Evolutionary conservation across 1,140 invertebrate genomes (phyloP).

Genomic region (Sipha flava): DNA sequence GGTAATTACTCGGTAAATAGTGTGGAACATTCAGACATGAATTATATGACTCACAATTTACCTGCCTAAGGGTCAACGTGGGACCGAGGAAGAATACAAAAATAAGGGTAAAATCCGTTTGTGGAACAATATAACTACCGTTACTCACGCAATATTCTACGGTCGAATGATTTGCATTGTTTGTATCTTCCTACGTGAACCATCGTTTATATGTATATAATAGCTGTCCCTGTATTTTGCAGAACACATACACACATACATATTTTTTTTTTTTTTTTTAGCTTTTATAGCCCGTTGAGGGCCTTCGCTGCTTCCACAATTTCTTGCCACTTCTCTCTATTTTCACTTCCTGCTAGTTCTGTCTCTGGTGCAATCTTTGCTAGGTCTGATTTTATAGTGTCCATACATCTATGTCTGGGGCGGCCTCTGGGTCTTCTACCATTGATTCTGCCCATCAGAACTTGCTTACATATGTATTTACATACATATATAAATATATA

Average conservation of each 20-base stretch:
- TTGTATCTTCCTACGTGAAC: neutral
- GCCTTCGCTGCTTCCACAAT: no score
- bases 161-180: neutral
- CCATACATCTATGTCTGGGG: no score
- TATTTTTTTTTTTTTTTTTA: no score
- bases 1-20: conserved; percentile 18
- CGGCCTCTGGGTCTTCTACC: no score
- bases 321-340: no score
- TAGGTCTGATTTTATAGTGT: no score
- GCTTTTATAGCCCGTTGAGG: no score
- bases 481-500: no score
- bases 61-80: neutral
- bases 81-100: neutral
- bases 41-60: neutral
- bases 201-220: neutral
- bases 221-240: neutral
- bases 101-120: conserved; percentile 3
- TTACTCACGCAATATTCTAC: conserved; percentile 9
- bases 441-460: no score
- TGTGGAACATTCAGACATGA: conserved; percentile 7
- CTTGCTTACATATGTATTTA: no score
- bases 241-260: neutral
- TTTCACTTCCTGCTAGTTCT: no score
- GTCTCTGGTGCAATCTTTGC: no score
- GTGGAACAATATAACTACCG: conserved; percentile 11